Evolutionary conservation across 2,888 invertebrate genomes (phyloP), one percentile per base, ranked within the genome.

Genomic region (Phasia obesa): DNA sequence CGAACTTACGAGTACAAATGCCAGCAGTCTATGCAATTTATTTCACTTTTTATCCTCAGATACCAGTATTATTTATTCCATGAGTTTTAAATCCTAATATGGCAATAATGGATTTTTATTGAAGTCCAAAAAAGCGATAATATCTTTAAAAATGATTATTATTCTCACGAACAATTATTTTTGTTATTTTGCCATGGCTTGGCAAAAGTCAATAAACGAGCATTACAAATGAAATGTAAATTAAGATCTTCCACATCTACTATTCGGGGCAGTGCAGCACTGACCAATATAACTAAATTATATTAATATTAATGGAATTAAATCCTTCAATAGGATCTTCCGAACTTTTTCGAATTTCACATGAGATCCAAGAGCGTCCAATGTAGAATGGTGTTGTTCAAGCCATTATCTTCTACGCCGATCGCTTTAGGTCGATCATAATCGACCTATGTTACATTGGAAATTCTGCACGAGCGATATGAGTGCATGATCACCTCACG

Each of bases 71-170:
- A 31, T 19, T 19, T 42, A 23, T 55, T 55, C 21, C 27, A 38
- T 74, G 53, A 35, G 42, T n/a, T 19, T 53, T 64, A 9, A 74
- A 53, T 67, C 27, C 42, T 67, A 59, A 67, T 57, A 57, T 38
- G 57, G 38, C 65, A 49, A 59, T 67, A 76, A 76, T 67, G 51
- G 75, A n/a, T 38, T 75, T 57, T 65, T 49, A 65, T 67, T 67
- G 21, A 13, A 35, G 75, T 67, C 51, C 51, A 27, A 67, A 51
- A 47, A 55, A n/a, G 47, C 44, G 57, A 57, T 65, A 65, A 65
- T 57, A 49, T 49, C 65, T 64, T 49, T 21, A 27, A 35, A 62
- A 57, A 21, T 49, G 17, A 64, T 49, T 60, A 44, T 21, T 62
- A 49, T 35, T 25, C 2, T 5, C 6, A 47, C 7, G 17, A 6